phyloP scores from a whole-genome alignment of 2,797 vertebrate species.

The Manis javanica region DNA sequence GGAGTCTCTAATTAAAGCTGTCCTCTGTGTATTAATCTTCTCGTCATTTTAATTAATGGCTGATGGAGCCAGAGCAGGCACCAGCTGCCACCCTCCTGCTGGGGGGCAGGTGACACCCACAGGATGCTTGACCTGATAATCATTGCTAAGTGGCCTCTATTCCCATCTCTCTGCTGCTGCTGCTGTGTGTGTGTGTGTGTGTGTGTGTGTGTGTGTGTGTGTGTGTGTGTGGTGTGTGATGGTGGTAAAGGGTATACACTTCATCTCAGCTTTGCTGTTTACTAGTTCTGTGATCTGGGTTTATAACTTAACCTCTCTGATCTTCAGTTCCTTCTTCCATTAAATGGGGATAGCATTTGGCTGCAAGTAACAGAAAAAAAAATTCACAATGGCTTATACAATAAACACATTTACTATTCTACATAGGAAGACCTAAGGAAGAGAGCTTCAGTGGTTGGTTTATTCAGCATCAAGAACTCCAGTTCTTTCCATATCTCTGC shows the following conservation, averaged over 20 bases:
- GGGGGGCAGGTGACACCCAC: conserved; percentile 39
- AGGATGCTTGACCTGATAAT: conserved; percentile 73
- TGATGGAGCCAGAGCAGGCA: conserved; percentile 81
- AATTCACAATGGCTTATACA: neutral
- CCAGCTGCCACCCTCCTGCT: conserved; percentile 66
- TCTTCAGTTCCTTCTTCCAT: conserved; percentile 37
- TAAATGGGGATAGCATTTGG: conserved; percentile 37
- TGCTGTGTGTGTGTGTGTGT: neutral
- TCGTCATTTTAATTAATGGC: conserved; percentile 89
- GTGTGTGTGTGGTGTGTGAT: neutral
- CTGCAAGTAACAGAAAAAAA: conserved; percentile 24
- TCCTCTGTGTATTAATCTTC: conserved; percentile 87
- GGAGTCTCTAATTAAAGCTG: conserved; percentile 83
- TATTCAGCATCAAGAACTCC: neutral
- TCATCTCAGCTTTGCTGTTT: neutral
- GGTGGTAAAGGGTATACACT: neutral
- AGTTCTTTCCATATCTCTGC: neutral
- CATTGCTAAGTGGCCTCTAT: conserved; percentile 62
- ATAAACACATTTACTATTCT: neutral
- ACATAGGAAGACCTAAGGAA: neutral
- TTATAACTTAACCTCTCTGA: neutral
- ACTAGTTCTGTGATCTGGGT: neutral
- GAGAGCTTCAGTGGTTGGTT: neutral
- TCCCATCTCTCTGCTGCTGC: neutral
- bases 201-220: neutral